phyloP scores from a whole-genome alignment of 2,888 invertebrate genomes.

The Anticlea derivata region DNA sequence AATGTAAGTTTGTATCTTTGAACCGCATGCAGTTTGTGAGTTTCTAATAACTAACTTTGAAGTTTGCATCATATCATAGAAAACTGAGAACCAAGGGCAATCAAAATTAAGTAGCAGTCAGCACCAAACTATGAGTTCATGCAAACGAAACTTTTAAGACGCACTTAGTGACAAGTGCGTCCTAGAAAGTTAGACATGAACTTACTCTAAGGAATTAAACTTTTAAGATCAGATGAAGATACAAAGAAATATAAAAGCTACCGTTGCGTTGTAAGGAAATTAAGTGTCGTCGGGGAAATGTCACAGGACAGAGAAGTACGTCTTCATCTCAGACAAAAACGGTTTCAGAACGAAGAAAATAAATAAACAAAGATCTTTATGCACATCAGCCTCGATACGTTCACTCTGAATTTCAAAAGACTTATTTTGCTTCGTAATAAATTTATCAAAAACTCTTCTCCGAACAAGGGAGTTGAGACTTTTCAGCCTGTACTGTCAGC shows the following conservation, averaged over 20 bases:
- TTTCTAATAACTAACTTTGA: too few species aligned
- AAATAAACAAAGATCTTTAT: slow-evolving; percentile 18
- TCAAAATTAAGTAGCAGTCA: too few species aligned
- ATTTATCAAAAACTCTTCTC: neutral
- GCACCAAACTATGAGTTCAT: too few species aligned
- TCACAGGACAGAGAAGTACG: too few species aligned
- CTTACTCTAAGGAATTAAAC: neutral
- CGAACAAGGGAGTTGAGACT: neutral
- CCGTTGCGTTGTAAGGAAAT: slow-evolving; percentile 1
- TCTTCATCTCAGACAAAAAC: neutral
- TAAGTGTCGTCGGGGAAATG: neutral
- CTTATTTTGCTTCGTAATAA: neutral
- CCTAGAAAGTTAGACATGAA: too few species aligned
- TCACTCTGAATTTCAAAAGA: neutral
- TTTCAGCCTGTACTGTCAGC: neutral
- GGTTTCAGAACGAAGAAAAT: slow-evolving; percentile 11
- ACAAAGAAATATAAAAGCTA: neutral
- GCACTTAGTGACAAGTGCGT: too few species aligned
- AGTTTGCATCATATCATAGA: too few species aligned
- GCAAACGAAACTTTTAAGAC: too few species aligned
- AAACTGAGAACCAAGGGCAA: too few species aligned
- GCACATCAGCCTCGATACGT: slow-evolving; percentile 1
- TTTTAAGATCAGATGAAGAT: neutral
- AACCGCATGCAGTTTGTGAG: too few species aligned
- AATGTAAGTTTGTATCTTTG: too few species aligned